Evolutionary conservation across 2,888 invertebrate species (phyloP).

Genomic region (Idaea biselata): DNA sequence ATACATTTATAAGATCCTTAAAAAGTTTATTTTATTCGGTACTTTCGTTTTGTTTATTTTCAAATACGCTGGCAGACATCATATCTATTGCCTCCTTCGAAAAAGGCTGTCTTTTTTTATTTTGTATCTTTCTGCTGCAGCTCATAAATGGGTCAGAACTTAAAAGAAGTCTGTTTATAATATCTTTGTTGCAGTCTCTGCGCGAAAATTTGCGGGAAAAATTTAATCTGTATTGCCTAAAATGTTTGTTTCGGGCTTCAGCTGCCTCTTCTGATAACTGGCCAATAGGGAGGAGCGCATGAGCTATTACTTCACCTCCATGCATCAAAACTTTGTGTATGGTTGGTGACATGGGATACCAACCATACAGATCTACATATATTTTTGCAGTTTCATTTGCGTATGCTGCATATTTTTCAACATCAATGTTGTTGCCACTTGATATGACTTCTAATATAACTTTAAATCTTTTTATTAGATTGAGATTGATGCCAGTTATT

Average conservation of each 20-base stretch:
- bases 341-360: constrained; percentile 37
- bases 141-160: not conserved
- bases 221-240: constrained; percentile 25
- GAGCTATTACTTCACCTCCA: constrained; percentile 31
- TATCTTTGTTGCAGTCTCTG: constrained; percentile 12
- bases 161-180: constrained; percentile 3
- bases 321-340: constrained; percentile 37
- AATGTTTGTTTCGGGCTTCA: constrained; percentile 32
- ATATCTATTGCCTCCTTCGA: constrained; percentile 1
- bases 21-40: too few relatives aligned
- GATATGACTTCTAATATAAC: constrained; percentile 8
- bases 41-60: too few relatives aligned
- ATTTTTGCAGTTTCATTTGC: constrained; percentile 23
- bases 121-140: not conserved
- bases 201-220: constrained; percentile 32
- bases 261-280: constrained; percentile 40
- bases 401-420: constrained; percentile 15
- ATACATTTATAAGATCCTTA: too few relatives aligned
- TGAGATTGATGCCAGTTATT: constrained; percentile 12
- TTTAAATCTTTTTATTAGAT: constrained; percentile 10
- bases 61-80: constrained; percentile 4
- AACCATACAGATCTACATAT: constrained; percentile 32
- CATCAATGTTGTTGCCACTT: constrained; percentile 7
- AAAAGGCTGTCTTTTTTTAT: constrained; percentile 4
- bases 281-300: constrained; percentile 36